Percentiles rank a stretch among this genome's conserved stretches.
Evolutionary conservation across 2,888 invertebrate species (phyloP).

Genomic region (Pteria penguin): DNA sequence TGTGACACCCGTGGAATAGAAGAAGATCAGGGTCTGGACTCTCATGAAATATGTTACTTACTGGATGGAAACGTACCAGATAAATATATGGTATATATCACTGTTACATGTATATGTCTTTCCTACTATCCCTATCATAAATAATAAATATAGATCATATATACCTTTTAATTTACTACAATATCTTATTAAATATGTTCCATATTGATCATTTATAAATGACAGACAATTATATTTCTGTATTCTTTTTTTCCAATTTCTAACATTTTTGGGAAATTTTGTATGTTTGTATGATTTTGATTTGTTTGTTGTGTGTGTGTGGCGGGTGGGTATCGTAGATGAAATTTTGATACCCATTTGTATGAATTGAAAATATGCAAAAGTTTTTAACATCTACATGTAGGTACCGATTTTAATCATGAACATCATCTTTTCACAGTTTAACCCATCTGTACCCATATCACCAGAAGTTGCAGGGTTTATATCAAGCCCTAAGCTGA

Average conservation of each 20-base stretch:
- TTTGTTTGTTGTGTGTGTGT: no score
- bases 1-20: slow-evolving; percentile 63
- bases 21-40: slow-evolving; percentile 54
- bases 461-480: neutral
- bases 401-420: no score
- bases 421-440: slow-evolving; percentile 9
- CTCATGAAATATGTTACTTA: slow-evolving; percentile 47
- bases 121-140: neutral
- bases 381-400: no score
- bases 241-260: neutral
- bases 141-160: no score
- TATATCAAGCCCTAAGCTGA: neutral
- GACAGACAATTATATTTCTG: neutral
- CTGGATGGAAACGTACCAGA: slow-evolving; percentile 60
- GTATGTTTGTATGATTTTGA: no score
- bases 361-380: no score
- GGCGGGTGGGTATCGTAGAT: no score
- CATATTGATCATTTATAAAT: no score
- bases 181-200: neutral
- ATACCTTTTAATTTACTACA: no score
- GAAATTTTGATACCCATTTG: no score
- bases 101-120: neutral
- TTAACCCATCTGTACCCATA: slow-evolving; percentile 6
- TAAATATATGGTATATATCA: slow-evolving; percentile 50
- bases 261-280: neutral